These are phyloP conservation scores for Tapirus indicus DNA, from an alignment of 2,797 vertebrate genomes.

Conservation along the genomic window DNA sequence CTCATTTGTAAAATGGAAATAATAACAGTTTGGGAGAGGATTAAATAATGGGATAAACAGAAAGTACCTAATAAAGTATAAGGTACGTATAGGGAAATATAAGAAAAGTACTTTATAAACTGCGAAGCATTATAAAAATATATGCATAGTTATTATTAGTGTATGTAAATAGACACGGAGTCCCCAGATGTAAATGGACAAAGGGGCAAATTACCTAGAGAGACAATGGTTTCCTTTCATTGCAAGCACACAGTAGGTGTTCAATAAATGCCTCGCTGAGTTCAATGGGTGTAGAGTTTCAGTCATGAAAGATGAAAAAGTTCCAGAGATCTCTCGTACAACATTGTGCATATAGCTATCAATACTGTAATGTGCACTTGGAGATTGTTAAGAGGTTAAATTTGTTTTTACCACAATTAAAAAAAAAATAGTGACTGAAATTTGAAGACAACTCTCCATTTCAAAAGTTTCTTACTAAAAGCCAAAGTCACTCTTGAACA, in stretches of 20 bases:
- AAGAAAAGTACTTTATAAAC: neutral
- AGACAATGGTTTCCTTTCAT: neutral
- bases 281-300: neutral
- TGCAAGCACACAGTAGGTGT: neutral
- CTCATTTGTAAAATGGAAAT: slow-evolving; percentile 43
- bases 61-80: neutral
- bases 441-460: slow-evolving; percentile 37
- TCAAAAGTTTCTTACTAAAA: slow-evolving; percentile 72
- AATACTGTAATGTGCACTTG: neutral
- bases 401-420: neutral
- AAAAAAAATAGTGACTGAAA: neutral
- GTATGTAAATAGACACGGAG: neutral
- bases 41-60: neutral
- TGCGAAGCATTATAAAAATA: neutral
- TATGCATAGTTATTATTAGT: neutral
- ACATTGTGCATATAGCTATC: neutral
- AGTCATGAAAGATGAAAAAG: neutral
- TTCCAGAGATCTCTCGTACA: neutral
- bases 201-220: neutral
- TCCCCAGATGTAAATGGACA: neutral
- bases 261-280: neutral
- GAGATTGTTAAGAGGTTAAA: neutral
- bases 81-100: neutral
- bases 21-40: neutral
- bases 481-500: slow-evolving; percentile 48